These are phyloP conservation scores for Arremon aurantiirostris DNA, from an alignment of 2,797 vertebrate genomes.

Conservation along the genomic window DNA sequence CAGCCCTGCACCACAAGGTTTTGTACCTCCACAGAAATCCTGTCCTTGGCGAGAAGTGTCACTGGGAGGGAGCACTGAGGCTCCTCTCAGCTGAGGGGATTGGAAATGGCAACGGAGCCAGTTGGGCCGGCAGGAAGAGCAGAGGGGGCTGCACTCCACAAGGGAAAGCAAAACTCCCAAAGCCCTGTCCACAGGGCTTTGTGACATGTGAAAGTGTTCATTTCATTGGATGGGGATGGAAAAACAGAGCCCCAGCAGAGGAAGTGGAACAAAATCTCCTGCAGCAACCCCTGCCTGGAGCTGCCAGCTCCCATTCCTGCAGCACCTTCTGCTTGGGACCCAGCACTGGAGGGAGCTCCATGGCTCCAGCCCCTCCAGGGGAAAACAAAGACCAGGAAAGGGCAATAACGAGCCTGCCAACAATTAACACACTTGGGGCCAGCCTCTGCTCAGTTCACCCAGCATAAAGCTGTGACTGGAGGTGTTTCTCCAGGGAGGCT, in stretches of 20 bases:
- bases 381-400: neutral
- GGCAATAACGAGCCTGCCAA: neutral
- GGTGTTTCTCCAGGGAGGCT: neutral
- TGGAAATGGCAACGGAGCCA: neutral
- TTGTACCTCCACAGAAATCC: neutral
- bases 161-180: neutral
- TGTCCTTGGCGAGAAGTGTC: neutral
- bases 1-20: neutral
- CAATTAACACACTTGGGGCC: neutral
- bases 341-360: accelerated
- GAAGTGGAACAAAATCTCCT: neutral
- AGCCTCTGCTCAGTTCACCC: neutral
- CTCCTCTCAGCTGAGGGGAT: neutral
- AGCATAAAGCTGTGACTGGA: neutral
- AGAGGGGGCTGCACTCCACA: accelerated
- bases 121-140: neutral
- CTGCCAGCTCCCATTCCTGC: constrained; percentile 35
- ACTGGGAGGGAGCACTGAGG: neutral
- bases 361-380: neutral
- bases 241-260: constrained; percentile 22
- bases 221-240: constrained; percentile 20
- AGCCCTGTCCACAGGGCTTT: accelerated
- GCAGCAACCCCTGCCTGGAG: neutral
- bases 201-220: neutral
- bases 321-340: neutral